Percentiles rank a stretch among this genome's conserved stretches.
Evolutionary conservation across 2,113 vertebrate genomes (phyloP).

Genomic region (Thamnaconus septentrionalis): DNA sequence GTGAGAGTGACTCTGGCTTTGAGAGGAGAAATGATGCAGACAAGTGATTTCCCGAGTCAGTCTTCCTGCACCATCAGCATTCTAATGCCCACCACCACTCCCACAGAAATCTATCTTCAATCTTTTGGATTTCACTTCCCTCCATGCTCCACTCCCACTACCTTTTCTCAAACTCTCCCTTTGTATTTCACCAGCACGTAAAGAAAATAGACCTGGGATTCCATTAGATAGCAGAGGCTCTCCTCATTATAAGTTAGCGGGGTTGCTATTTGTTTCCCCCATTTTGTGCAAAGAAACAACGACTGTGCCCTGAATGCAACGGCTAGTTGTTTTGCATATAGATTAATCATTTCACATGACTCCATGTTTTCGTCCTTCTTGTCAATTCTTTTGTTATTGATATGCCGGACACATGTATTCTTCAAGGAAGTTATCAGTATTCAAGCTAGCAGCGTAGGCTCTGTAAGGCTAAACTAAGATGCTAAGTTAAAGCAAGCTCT

Average conservation of each 20-base stretch:
- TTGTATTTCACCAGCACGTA: conserved; percentile 60
- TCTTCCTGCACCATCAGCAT: conserved; percentile 70
- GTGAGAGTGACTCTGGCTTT: conserved; percentile 47
- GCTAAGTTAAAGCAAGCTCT: conserved; percentile 12
- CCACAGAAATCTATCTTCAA: conserved; percentile 68
- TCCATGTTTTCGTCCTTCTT: no score
- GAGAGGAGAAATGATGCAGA: conserved; percentile 59
- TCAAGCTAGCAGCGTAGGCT: conserved; percentile 1
- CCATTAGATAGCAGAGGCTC: conserved; percentile 31
- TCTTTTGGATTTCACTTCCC: conserved; percentile 59
- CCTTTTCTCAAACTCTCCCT: conserved; percentile 43
- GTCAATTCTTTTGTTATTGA: no score
- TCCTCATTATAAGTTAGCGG: conserved; percentile 46
- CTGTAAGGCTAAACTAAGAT: not conserved
- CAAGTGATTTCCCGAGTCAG: conserved; percentile 66
- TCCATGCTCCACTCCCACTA: conserved; percentile 45
- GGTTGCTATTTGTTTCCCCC: conserved; percentile 35
- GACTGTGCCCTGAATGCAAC: conserved; percentile 12
- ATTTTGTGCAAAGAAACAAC: conserved; percentile 2
- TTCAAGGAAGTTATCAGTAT: conserved; percentile 4
- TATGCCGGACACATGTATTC: not conserved
- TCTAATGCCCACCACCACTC: conserved; percentile 69
- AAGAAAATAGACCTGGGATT: conserved; percentile 60
- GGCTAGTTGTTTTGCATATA: conserved; percentile 30
- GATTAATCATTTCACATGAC: not conserved